Conservation (phyloP, 2,888 invertebrate genomes). For the Ornithoptera priamus region DNA sequence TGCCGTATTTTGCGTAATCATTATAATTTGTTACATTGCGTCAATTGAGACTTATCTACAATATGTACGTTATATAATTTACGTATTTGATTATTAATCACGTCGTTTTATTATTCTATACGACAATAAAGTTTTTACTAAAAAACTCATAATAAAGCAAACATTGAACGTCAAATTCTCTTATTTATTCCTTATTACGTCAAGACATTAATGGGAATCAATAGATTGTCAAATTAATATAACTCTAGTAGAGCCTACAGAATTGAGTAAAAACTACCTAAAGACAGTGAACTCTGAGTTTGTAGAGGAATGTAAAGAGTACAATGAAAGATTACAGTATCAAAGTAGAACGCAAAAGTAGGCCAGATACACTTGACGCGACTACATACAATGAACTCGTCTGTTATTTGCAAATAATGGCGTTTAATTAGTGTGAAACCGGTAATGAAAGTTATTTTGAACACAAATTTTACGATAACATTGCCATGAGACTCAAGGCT, state of each 20-base stretch:
- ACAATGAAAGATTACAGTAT: conserved; percentile 48
- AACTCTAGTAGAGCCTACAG: neutral
- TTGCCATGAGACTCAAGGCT: neutral
- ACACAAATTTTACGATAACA: conserved; percentile 20
- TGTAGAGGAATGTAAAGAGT: conserved; percentile 43
- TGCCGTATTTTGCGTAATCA: conserved; percentile 14
- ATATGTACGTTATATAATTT: conserved; percentile 15
- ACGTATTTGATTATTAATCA: conserved; percentile 5
- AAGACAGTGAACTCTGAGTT: conserved; percentile 41
- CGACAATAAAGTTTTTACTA: neutral
- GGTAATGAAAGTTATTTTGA: conserved; percentile 23
- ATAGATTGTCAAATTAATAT: neutral
- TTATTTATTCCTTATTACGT: neutral
- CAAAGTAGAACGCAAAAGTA: conserved; percentile 60
- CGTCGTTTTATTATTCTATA: neutral
- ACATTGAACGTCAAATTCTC: neutral
- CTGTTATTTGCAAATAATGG: conserved; percentile 24
- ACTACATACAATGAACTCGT: conserved; percentile 33
- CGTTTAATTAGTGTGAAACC: conserved; percentile 18
- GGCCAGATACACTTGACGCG: conserved; percentile 46
- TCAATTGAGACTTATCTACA: conserved; percentile 17
- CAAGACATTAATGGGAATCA: neutral
- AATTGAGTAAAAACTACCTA: neutral
- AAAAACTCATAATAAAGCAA: neutral
- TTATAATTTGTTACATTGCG: conserved; percentile 17